Evolutionary conservation across 2,113 vertebrate genomes (phyloP).

Genomic region (Lanius ludovicianus): DNA sequence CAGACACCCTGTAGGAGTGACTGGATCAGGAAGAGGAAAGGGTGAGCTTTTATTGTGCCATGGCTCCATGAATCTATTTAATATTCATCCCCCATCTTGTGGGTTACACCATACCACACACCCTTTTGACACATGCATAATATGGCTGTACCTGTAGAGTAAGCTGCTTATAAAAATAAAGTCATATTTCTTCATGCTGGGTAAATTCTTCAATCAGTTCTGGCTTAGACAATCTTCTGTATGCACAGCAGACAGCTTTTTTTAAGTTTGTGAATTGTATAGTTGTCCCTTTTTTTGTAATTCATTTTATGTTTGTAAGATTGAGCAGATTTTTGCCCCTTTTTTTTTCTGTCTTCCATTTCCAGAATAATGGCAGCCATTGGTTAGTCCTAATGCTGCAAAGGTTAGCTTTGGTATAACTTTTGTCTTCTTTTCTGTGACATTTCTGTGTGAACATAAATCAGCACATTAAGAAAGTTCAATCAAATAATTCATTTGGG

Average conservation of each 20-base stretch:
- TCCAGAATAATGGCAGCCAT: background rate
- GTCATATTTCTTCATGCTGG: background rate
- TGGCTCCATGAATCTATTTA: background rate
- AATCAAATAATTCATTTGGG: background rate
- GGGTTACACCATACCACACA: background rate
- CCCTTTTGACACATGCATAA: background rate
- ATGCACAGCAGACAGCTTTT: background rate
- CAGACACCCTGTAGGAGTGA: background rate
- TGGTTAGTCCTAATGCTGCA: background rate
- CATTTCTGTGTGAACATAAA: background rate
- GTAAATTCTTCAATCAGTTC: background rate
- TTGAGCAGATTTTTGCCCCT: background rate
- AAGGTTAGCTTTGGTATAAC: background rate
- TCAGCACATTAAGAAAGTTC: background rate
- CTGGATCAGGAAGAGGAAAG: background rate
- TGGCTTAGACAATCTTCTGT: background rate
- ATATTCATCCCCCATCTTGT: background rate
- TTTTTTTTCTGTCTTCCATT: background rate
- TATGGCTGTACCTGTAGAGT: background rate
- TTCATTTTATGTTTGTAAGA: background rate
- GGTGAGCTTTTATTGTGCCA: background rate
- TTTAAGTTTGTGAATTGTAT: background rate
- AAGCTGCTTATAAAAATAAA: background rate
- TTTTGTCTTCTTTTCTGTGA: background rate
- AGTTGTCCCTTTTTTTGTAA: background rate